A percentile compares a stretch with the other conserved stretches of the same genome.
These are phyloP conservation scores for Drosophila monieri DNA, from an alignment of 2,888 invertebrate species.

Conservation along the genomic window DNA sequence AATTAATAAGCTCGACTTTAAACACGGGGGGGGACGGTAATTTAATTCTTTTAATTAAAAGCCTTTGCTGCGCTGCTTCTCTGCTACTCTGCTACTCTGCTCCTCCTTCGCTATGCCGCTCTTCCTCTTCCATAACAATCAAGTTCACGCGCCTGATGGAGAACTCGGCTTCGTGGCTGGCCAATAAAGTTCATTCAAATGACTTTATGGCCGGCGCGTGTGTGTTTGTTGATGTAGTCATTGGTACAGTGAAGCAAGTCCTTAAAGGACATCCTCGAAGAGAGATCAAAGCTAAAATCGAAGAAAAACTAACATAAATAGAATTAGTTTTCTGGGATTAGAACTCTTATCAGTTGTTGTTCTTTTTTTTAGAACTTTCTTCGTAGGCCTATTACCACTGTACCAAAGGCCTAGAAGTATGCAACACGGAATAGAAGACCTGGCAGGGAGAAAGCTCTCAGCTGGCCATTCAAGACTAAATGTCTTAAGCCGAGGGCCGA, in stretches of 20 bases:
- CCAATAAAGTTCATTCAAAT: constrained; percentile 71
- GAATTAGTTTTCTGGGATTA: not conserved
- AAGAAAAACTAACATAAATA: not conserved
- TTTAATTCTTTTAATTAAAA: constrained; percentile 64
- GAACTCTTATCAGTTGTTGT: too few relatives aligned
- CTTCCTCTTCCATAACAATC: constrained; percentile 46
- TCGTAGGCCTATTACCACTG: not conserved
- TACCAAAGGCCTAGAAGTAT: not conserved
- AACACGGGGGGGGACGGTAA: constrained; percentile 19
- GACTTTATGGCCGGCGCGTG: constrained; percentile 54
- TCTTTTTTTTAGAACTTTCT: not conserved
- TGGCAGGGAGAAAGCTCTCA: not conserved
- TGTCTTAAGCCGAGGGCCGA: not conserved
- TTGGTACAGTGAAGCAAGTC: constrained; percentile 24
- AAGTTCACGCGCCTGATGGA: constrained; percentile 46
- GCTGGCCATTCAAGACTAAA: not conserved
- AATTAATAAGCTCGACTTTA: constrained; percentile 51
- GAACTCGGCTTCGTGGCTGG: constrained; percentile 38
- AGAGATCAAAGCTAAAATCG: not conserved
- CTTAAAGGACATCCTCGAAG: not conserved
- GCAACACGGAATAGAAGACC: not conserved
- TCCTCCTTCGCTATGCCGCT: not conserved
- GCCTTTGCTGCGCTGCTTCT: constrained; percentile 25
- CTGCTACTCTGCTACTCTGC: constrained; percentile 13
- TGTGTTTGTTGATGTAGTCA: constrained; percentile 31